Evolutionary conservation across 2,797 vertebrate genomes (phyloP).

Genomic region (Myiotriccus ornatus): DNA sequence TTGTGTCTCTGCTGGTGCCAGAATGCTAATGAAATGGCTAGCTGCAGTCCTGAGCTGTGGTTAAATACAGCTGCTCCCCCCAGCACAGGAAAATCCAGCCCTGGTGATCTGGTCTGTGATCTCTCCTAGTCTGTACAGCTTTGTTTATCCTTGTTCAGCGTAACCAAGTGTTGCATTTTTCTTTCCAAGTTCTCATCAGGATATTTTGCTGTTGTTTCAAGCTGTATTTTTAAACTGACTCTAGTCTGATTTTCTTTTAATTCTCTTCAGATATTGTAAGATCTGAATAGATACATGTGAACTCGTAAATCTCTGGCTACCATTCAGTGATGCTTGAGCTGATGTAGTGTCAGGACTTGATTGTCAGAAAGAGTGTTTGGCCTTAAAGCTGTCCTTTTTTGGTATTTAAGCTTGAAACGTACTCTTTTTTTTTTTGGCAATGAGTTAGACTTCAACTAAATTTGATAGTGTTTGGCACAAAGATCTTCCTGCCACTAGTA

Average conservation of each 20-base stretch:
- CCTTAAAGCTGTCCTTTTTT: slow-evolving; percentile 35
- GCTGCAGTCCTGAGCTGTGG: background rate
- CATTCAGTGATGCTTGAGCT: background rate
- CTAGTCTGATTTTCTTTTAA: background rate
- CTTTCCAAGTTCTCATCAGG: background rate
- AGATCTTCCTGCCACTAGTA: slow-evolving; percentile 19
- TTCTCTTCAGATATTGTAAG: background rate
- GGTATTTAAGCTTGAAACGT: slow-evolving; percentile 20
- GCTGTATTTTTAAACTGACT: background rate
- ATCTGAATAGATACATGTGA: background rate
- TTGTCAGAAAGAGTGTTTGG: background rate
- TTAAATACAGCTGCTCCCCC: background rate
- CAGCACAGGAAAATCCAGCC: background rate
- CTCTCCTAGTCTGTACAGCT: background rate
- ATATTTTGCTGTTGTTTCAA: background rate
- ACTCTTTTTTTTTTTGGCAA: background rate
- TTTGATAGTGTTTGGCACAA: slow-evolving; percentile 29
- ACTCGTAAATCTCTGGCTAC: background rate
- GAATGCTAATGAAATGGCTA: background rate
- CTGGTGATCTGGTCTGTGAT: background rate
- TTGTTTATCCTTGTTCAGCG: background rate
- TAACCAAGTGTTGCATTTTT: background rate
- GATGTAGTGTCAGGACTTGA: background rate
- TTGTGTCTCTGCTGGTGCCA: background rate
- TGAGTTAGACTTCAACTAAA: slow-evolving; percentile 12